phyloP scores from a whole-genome alignment of 2,797 vertebrate species.

The Threskiornis aethiopicus region DNA sequence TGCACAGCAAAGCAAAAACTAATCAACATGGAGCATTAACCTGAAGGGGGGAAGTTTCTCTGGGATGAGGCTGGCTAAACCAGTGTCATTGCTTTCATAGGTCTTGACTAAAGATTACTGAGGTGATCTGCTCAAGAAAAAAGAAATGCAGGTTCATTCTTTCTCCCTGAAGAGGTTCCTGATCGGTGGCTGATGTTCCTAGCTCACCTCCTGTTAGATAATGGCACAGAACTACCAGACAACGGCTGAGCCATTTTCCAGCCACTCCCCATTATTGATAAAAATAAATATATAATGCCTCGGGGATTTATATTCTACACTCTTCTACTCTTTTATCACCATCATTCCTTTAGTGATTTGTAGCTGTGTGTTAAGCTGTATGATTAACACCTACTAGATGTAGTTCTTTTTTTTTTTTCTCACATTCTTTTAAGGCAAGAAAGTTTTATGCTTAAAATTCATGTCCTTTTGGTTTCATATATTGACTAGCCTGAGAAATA shows the following conservation, averaged over 20 bases:
- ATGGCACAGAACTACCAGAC: background rate
- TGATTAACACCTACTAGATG: background rate
- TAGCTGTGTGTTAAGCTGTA: background rate
- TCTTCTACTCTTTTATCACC: background rate
- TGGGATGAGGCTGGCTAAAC: background rate
- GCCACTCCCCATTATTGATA: background rate
- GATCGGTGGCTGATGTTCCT: background rate
- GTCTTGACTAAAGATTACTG: background rate
- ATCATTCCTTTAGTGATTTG: background rate
- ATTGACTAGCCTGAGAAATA: background rate
- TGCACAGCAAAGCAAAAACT: constrained; percentile 16
- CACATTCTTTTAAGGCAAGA: background rate
- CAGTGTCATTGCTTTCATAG: background rate
- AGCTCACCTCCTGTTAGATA: background rate
- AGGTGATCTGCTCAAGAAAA: constrained; percentile 2
- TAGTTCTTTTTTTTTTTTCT: background rate
- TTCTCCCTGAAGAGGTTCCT: background rate
- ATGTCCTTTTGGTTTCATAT: background rate
- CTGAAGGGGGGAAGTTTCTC: background rate
- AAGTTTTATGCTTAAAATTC: constrained; percentile 9
- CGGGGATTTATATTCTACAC: background rate
- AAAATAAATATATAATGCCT: background rate
- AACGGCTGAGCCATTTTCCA: background rate
- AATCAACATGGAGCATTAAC: constrained; percentile 12
- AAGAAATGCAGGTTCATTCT: background rate